A percentile compares a stretch with the other conserved stretches of the same genome.
These are phyloP conservation scores for Thymelicus acteon DNA, from an alignment of 2,888 invertebrate species.

Conservation along the genomic window DNA sequence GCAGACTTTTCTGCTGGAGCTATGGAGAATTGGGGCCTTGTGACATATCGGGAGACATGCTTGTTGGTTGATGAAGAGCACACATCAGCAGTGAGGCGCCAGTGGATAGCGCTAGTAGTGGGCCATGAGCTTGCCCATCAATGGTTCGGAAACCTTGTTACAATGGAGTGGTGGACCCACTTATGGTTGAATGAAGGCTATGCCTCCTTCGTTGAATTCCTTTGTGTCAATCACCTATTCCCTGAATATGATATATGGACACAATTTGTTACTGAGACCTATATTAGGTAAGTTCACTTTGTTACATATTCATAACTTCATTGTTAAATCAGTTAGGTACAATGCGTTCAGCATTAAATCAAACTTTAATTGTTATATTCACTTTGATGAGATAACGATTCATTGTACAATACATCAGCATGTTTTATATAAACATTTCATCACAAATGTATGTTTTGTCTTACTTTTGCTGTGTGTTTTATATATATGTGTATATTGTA, in stretches of 20 bases:
- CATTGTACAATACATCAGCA: neutral
- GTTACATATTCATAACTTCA: constrained; percentile 9
- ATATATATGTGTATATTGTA: neutral
- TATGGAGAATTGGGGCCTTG: constrained; percentile 99
- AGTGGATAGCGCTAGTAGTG: constrained; percentile 94
- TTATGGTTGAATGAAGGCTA: constrained; percentile 98
- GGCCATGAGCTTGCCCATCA: constrained; percentile 98
- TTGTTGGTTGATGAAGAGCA: constrained; percentile 95
- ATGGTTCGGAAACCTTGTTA: constrained; percentile 99
- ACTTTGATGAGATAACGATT: neutral
- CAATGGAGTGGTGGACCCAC: constrained; percentile 99
- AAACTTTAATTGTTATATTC: neutral
- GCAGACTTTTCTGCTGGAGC: constrained; percentile 98
- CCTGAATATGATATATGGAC: constrained; percentile 99
- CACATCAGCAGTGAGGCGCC: constrained; percentile 93
- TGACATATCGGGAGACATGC: constrained; percentile 96
- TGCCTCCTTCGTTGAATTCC: constrained; percentile 97
- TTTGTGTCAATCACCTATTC: constrained; percentile 96
- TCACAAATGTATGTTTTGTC: neutral
- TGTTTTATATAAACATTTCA: constrained; percentile 3
- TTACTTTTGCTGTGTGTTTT: neutral
- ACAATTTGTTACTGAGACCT: constrained; percentile 96
- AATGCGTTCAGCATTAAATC: neutral
- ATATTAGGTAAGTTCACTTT: constrained; percentile 82
- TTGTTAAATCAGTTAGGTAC: constrained; percentile 1